Evolutionary conservation across 2,888 invertebrate genomes (phyloP).

Genomic region (Tyria jacobaeae): DNA sequence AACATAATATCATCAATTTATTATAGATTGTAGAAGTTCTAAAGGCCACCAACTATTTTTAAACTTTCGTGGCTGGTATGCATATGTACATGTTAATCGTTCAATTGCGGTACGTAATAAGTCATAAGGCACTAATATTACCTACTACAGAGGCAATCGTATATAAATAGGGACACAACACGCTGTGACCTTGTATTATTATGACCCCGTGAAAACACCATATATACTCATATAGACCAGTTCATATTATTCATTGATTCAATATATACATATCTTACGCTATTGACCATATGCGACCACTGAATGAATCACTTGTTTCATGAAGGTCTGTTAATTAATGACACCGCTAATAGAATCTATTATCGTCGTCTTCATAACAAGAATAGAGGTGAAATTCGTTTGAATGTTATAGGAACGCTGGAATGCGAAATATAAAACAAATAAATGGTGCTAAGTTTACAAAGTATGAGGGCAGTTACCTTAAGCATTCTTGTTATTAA

Average conservation of each 20-base stretch:
- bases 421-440: conserved; percentile 25
- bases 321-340: conserved; percentile 40
- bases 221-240: conserved; percentile 11
- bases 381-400: conserved; percentile 17
- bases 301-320: conserved; percentile 39
- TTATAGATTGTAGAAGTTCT: too few species aligned
- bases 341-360: conserved; percentile 13
- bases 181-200: not conserved
- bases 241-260: conserved; percentile 40
- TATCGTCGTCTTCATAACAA: not conserved
- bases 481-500: not conserved
- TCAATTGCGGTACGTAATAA: too few species aligned
- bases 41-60: too few species aligned
- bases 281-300: conserved; percentile 32
- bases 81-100: too few species aligned
- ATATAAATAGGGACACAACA: not conserved
- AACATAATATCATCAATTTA: too few species aligned
- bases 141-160: too few species aligned
- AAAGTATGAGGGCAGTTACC: conserved; percentile 3
- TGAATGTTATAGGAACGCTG: conserved; percentile 3
- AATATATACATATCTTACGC: conserved; percentile 33
- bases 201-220: not conserved
- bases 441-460: conserved; percentile 9
- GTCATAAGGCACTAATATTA: too few species aligned
- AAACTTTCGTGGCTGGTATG: too few species aligned